These are phyloP conservation scores for Cichladusa arquata DNA, from an alignment of 2,113 vertebrate species.

Conservation along the genomic window DNA sequence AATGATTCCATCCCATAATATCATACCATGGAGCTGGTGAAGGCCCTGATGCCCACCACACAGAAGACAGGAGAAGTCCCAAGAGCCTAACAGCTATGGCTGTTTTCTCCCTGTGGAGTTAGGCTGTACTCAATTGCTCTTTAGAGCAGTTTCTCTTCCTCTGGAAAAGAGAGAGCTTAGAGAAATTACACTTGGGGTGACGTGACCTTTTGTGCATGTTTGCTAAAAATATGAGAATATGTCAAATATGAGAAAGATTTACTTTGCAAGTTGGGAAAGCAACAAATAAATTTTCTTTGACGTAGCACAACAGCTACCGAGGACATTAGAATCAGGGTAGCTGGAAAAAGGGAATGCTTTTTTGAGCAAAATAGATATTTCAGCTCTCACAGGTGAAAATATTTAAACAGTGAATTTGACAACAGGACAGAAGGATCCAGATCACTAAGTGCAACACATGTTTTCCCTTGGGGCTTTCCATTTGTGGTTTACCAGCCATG, in stretches of 20 bases:
- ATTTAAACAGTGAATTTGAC: background rate
- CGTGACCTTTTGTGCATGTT: accelerated
- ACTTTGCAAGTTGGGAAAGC: background rate
- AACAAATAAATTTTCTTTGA: background rate
- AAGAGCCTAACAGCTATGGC: background rate
- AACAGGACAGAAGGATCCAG: background rate
- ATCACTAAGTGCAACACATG: background rate
- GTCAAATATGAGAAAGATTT: background rate
- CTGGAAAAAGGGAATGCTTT: background rate
- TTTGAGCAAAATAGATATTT: background rate
- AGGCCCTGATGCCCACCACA: background rate
- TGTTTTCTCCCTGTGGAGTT: background rate
- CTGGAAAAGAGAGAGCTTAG: background rate
- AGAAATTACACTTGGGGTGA: background rate
- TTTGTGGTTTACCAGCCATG: constrained; percentile 54
- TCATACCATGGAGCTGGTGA: background rate
- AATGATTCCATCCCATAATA: background rate
- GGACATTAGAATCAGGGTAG: background rate
- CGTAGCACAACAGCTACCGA: background rate
- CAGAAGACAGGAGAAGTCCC: background rate
- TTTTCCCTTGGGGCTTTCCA: constrained; percentile 49
- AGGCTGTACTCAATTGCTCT: background rate
- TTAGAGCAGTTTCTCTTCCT: background rate
- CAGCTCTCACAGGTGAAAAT: background rate
- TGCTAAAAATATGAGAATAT: background rate